Base-by-base conservation (phyloP, 2,797 vertebrate genomes). In the Anabas testudineus region DNA sequence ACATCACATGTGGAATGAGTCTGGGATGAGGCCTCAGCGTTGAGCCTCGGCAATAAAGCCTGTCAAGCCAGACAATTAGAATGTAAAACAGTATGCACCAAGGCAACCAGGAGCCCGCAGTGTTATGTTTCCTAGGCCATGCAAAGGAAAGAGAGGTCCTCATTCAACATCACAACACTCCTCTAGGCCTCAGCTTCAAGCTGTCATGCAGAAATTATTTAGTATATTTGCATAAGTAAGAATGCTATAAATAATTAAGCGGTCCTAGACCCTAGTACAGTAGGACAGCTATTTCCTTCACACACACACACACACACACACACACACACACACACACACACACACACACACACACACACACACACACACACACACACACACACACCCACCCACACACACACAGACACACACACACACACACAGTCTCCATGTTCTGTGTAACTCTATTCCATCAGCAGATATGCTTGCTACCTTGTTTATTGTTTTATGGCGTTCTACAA, bases 221-320 rank as follows among this genome's bases (percentile, higher is more conserved):
- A 92, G 88, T 80, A 86, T 92, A 94, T 94, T 94, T 94, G 92
- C 93, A 94, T 94, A 92, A 92, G 90, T 94, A 92, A 94, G 88
- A 91, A 91, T 82, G 85, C 87, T 87, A 89, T 93, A 84, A 93
- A 95, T 95, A 93, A 94, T 93, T 90, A 87, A 94, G 74, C 28
- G 5, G 34, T 78, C 84, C 75, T 63, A 85, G 76, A 87, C 85
- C 82, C 36, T 10, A 26, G 74, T 63, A 70, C 71, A 36, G 55
- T 62, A 68, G 52, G 62, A 80, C 19, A 7, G 82, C 62, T 68
- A 37, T 71, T 80, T 76, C 78, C 66, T 78, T 65, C 37, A 62
- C n/a, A 26, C 77, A 21, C 52, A 65, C 69, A 74, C 56, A 63
- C 52, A 65, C 69, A 74, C 56, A 63, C 52, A 65, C 69, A 74